Evolutionary conservation across 2,113 vertebrate genomes (phyloP), one percentile per base, ranked within the genome.

Genomic region (Cisticola juncidis): DNA sequence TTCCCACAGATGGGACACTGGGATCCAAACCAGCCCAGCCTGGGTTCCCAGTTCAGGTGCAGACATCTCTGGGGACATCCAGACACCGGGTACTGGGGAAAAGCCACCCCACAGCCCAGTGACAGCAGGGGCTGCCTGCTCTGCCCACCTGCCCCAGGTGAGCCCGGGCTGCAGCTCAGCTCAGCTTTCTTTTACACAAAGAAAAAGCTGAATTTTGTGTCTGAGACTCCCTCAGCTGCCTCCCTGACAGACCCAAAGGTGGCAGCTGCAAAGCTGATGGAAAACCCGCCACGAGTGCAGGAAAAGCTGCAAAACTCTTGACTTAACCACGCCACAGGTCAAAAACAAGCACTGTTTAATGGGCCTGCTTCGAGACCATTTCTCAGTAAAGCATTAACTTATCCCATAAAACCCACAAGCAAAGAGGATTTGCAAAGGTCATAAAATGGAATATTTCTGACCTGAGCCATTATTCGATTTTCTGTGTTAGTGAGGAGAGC

Each of bases 371-470:
- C 9, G n/a, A 85, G 57, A 33, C 8, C 62, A 11, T 69, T 92
- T 87, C 74, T 91, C 73, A 69, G 36, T 40, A 61, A 79, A 82
- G 81, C 62, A 91, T 89, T 81, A 72, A 94, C 64, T 89, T 79
- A 80, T 47, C 62, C 47, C 84, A 62, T 78, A 92, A 81, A 94
- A 69, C 22, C 58, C 74, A 50, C 1, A 1, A 89, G 78, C 56
- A 80, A 94, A 85, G 69, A 89, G 57, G 90, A 92, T 95, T 94
- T 95, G 29, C 45, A 87, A 87, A 92, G 95, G 90, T 90, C 79
- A 70, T 22, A 42, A 74, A 48, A 66, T 14, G 42, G 91, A 94
- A 15, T 72, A 61, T 65, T 79, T 40, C 84, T 92, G 91, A 70
- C 91, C 82, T 5, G 19, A 94, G 90, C 85, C 25, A 14, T 31